Evolutionary conservation across 2,888 invertebrate genomes (phyloP).

Genomic region (Ochropleura plecta): DNA sequence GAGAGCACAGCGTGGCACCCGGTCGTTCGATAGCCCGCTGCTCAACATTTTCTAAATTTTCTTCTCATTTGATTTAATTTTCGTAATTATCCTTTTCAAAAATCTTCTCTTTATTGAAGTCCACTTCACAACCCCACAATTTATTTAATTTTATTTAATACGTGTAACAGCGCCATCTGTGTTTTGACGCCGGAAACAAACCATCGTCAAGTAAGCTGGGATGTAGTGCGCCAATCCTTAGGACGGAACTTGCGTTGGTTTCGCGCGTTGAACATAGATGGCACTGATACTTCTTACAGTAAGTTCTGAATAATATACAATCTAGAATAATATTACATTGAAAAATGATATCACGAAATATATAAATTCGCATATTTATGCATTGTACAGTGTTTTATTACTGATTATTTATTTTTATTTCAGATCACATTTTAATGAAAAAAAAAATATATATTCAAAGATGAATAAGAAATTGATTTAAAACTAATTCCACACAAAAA

Average conservation of each 20-base stretch:
- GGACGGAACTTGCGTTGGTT: slow-evolving; percentile 41
- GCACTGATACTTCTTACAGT: slow-evolving; percentile 63
- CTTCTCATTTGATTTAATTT: slow-evolving; percentile 28
- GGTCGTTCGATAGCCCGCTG: slow-evolving; percentile 92
- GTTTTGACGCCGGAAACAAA: slow-evolving; percentile 58
- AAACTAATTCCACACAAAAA: background rate
- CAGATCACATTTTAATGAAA: background rate
- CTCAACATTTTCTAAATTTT: slow-evolving; percentile 48
- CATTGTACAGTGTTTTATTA: background rate
- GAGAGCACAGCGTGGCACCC: slow-evolving; percentile 99
- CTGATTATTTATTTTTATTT: background rate
- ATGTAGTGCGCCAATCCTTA: background rate
- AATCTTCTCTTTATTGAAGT: background rate
- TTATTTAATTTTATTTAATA: background rate
- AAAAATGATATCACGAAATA: background rate
- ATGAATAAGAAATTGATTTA: background rate
- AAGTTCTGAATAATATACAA: background rate
- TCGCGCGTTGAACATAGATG: slow-evolving; percentile 69
- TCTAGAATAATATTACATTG: background rate
- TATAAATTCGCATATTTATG: background rate
- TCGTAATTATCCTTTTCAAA: background rate
- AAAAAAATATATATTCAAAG: background rate
- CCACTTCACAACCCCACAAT: background rate
- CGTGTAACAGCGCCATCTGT: slow-evolving; percentile 62
- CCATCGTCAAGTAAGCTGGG: slow-evolving; percentile 6